Evolutionary conservation across 2,888 invertebrate genomes (phyloP).

Genomic region (Trichopoda pennipes): DNA sequence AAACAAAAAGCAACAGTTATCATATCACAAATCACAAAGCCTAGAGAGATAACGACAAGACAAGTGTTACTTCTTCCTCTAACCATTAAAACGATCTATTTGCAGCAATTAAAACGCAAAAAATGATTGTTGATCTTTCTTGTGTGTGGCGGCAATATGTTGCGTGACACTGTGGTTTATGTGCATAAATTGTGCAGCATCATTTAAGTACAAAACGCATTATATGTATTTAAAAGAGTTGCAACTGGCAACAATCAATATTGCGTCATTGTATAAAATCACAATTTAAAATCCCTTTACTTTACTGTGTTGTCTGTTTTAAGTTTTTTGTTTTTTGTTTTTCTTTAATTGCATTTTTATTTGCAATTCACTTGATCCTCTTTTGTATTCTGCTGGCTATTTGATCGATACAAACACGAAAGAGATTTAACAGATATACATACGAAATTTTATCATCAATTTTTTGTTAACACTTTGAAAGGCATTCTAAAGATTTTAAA

Average conservation of each 20-base stretch:
- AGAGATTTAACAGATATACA: slow-evolving; percentile 42
- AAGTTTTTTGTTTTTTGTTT: slow-evolving; percentile 14
- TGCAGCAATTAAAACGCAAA: slow-evolving; percentile 16
- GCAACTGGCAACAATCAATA: slow-evolving; percentile 2
- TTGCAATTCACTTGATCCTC: slow-evolving; percentile 12
- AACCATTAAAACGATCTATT: slow-evolving; percentile 23
- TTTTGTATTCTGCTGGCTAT: slow-evolving; percentile 14
- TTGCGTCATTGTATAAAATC: slow-evolving; percentile 4
- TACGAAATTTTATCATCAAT: slow-evolving; percentile 11
- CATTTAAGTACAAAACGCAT: background rate
- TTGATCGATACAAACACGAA: slow-evolving; percentile 24
- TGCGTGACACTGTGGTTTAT: slow-evolving; percentile 19
- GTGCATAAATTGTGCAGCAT: slow-evolving; percentile 12
- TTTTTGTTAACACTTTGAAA: background rate
- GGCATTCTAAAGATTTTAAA: background rate
- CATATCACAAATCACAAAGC: slow-evolving; percentile 4
- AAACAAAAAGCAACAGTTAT: slow-evolving; percentile 26
- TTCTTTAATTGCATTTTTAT: background rate
- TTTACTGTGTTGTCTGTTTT: slow-evolving; percentile 7
- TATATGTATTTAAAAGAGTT: slow-evolving; percentile 1
- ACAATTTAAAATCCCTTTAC: background rate
- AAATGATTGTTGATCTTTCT: background rate
- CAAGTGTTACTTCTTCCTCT: slow-evolving; percentile 20
- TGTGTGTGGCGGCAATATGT: background rate
- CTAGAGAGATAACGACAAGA: slow-evolving; percentile 26